Evolutionary conservation across 2,888 invertebrate genomes (phyloP).

Genomic region (Diaprepes abbreviatus): DNA sequence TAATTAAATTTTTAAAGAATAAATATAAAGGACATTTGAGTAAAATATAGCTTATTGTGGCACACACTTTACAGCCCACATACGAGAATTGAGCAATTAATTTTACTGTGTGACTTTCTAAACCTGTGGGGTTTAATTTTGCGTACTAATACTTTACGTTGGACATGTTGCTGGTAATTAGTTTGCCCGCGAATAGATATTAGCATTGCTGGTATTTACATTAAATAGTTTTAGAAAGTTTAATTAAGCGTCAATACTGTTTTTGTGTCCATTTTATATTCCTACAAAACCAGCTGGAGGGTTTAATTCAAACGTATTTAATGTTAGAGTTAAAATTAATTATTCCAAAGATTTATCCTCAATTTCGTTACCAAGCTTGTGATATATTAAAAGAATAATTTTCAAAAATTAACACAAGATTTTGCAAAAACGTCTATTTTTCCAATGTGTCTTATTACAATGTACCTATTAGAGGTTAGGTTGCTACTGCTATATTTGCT

Average conservation of each 20-base stretch:
- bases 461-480: too few species aligned
- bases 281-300: too few species aligned
- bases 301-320: too few species aligned
- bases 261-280: not conserved
- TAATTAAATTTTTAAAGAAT: too few species aligned
- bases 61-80: slow-evolving; percentile 14
- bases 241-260: not conserved
- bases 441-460: too few species aligned
- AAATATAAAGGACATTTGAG: not conserved
- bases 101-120: slow-evolving; percentile 29
- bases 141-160: slow-evolving; percentile 38
- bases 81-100: slow-evolving; percentile 33
- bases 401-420: too few species aligned
- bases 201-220: slow-evolving; percentile 5
- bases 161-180: slow-evolving; percentile 39
- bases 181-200: slow-evolving; percentile 18
- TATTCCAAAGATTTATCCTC: too few species aligned
- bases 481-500: too few species aligned
- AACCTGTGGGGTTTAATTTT: slow-evolving; percentile 43
- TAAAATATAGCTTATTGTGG: slow-evolving; percentile 11
- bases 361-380: too few species aligned
- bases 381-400: too few species aligned
- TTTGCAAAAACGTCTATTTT: too few species aligned
- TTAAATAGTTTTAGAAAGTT: not conserved
- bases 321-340: too few species aligned